A percentile compares a stretch with the other conserved stretches of the same genome.
These are phyloP conservation scores for Zapus hudsonius DNA, from an alignment of 2,113 vertebrate species.

Conservation along the genomic window DNA sequence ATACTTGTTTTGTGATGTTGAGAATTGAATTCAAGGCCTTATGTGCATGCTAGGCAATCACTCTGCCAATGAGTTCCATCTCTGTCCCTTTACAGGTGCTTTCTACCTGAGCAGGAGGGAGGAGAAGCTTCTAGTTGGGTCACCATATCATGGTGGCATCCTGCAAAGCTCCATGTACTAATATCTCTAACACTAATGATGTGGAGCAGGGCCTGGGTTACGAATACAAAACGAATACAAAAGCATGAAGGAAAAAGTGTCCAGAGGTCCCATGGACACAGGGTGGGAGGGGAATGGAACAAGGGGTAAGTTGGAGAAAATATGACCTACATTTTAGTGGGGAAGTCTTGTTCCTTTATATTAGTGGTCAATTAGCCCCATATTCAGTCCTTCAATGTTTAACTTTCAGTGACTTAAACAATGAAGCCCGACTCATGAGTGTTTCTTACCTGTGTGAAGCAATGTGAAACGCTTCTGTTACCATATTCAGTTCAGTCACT, in stretches of 20 bases:
- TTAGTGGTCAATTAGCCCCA: not conserved
- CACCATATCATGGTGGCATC: not conserved
- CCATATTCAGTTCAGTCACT: not conserved
- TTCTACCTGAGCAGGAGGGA: not conserved
- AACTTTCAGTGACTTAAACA: not conserved
- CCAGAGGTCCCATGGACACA: not conserved
- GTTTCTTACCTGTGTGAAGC: not conserved
- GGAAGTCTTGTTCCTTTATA: not conserved
- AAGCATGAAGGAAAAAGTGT: not conserved
- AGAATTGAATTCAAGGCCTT: too few species aligned
- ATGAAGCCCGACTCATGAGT: not conserved
- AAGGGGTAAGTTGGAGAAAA: not conserved
- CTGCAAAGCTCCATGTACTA: not conserved
- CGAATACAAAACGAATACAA: not conserved
- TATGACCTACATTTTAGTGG: not conserved
- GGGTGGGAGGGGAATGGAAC: not conserved
- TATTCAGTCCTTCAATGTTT: not conserved
- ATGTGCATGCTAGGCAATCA: too few species aligned
- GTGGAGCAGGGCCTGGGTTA: not conserved
- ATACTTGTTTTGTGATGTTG: too few species aligned
- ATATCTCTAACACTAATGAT: not conserved
- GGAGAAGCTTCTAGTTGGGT: not conserved
- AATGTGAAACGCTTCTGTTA: not conserved
- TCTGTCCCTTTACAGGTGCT: not conserved
- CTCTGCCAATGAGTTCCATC: too few species aligned